Conservation (phyloP, 2,797 vertebrate genomes). For the Macropus fuliginosus region DNA sequence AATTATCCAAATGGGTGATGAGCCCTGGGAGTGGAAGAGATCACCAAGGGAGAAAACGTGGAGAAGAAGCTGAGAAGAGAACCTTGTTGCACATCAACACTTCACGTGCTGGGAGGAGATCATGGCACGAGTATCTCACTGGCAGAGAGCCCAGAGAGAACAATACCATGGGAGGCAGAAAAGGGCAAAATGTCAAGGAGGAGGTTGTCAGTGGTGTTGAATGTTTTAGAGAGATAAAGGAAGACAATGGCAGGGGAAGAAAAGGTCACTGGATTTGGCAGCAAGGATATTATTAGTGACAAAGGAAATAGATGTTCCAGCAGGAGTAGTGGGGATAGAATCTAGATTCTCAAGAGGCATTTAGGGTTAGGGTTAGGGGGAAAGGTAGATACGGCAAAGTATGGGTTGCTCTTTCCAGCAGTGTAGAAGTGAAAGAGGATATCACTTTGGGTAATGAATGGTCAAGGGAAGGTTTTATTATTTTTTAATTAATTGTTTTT, state of each 20-base stretch:
- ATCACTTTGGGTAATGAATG: neutral
- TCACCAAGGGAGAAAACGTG: neutral
- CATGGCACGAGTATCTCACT: neutral
- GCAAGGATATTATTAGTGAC: neutral
- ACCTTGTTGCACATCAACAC: neutral
- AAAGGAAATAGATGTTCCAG: neutral
- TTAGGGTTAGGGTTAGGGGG: no score
- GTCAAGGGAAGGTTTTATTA: neutral
- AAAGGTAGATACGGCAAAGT: no score
- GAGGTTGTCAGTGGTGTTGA: neutral
- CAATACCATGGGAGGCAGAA: neutral
- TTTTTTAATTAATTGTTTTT: neutral
- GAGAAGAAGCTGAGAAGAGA: neutral
- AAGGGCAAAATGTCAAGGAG: neutral
- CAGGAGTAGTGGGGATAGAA: neutral
- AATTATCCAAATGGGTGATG: neutral
- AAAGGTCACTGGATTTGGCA: neutral
- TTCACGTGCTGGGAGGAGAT: neutral
- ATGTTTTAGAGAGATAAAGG: neutral
- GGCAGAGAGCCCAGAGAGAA: neutral
- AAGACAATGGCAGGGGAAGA: neutral
- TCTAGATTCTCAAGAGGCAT: no score
- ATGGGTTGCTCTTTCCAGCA: neutral
- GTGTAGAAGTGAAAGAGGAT: neutral
- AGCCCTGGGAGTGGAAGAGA: neutral